Base-by-base conservation (phyloP, 2,888 invertebrate species). In the Drosophila quinaria region DNA sequence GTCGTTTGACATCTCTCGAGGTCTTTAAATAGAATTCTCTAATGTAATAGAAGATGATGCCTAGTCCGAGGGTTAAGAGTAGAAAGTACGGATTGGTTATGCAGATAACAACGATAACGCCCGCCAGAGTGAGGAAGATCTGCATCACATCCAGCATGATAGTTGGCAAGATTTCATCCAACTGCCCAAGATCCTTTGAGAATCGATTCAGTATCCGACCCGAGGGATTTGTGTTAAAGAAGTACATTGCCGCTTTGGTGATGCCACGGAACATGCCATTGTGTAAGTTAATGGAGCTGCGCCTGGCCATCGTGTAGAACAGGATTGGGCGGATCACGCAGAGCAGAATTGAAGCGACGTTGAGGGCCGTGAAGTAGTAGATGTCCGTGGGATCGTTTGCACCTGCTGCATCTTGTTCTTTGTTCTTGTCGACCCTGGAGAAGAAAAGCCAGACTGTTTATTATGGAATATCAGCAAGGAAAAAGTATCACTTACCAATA, bases 211-310 rank as follows among this genome's bases (percentile, higher is more conserved):
- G 93, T 78, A 98, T 96, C 31, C 96, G 93, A 0, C 96, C 96
- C 0, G 96, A 95, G 0, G 97, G 96, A 92, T 98, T 98, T 2
- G 95, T 95, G 90, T 97, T 97, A 93, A 98, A 98, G 93, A 98
- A 98, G 35, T 95, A 93, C 95, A 97, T 96, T 0, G 96, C 95
- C 0, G 97, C 96, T 50, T 95, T 94, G 5, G 97, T 95, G 29
- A 98, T 95, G 35, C 96, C 94, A 13, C 93, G 92, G 92, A 97
- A 97, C 97, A 98, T 97, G 11, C 92, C 93, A 91, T 97, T 96
- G 93, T 98, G 98, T 0, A 98, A 93, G 5, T 93, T 94, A 1
- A 94, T 95, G 0, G 98, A 97, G 0, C 97, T 96, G 31, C 94
- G 94, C 94, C 97, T 96, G 87, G 93, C 94, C 93, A 95, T 90